Percentiles rank a stretch among this genome's conserved stretches.
These are phyloP conservation scores for Aspidiotus rigidus DNA, from an alignment of 2,888 invertebrate species.

Conservation along the genomic window DNA sequence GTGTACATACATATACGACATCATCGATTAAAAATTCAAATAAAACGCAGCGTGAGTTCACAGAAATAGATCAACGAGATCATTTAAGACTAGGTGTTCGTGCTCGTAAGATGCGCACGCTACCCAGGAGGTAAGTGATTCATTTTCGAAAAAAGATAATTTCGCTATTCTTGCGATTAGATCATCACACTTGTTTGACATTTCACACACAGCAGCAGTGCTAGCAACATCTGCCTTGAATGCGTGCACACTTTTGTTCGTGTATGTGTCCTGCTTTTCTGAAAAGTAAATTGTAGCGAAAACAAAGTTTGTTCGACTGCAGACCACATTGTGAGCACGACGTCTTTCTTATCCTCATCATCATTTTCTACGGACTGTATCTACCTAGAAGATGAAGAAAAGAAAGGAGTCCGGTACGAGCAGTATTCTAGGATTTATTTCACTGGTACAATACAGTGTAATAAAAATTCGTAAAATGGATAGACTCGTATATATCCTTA, in stretches of 20 bases:
- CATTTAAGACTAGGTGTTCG: not conserved
- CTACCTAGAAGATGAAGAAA: no score
- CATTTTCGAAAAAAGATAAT: constrained; percentile 26
- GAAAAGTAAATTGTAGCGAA: constrained; percentile 27
- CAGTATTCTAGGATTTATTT: no score
- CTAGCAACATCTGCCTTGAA: constrained; percentile 25
- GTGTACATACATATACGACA: no score
- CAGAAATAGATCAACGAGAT: constrained; percentile 2
- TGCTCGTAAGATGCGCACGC: not conserved
- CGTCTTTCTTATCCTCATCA: no score
- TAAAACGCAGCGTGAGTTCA: not conserved
- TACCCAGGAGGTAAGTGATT: constrained; percentile 32
- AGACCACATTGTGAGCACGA: constrained; percentile 3
- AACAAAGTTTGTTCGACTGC: constrained; percentile 21
- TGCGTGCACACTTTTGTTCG: not conserved
- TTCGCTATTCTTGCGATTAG: constrained; percentile 28
- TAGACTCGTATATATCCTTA: no score
- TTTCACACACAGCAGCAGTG: constrained; percentile 15
- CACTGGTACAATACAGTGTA: no score
- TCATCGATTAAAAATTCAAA: no score
- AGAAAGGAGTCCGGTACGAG: no score
- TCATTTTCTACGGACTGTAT: no score
- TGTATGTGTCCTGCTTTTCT: constrained; percentile 14
- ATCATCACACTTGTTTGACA: constrained; percentile 32
- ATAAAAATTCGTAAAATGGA: no score